A percentile compares a stretch with the other conserved stretches of the same genome.
These are phyloP conservation scores for Himalopsyche phryganea DNA, from an alignment of 1,140 invertebrate genomes.

Conservation along the genomic window DNA sequence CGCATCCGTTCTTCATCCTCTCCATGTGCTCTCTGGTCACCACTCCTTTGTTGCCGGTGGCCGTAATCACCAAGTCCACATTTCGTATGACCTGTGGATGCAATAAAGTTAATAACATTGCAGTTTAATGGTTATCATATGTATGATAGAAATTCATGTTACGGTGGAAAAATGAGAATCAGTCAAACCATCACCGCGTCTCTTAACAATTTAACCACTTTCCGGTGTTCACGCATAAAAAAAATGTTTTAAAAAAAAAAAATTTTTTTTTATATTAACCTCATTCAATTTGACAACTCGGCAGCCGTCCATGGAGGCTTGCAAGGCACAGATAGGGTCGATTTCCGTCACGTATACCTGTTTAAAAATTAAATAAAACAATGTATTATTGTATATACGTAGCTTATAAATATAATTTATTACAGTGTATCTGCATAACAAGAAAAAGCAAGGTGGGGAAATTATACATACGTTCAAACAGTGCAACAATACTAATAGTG, in stretches of 20 bases:
- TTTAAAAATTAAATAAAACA: constrained; percentile 36
- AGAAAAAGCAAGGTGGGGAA: background rate
- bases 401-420: background rate
- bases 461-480: too few species aligned
- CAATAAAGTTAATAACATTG: too few species aligned
- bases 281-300: constrained; percentile 92
- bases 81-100: constrained; percentile 64
- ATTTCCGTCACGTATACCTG: constrained; percentile 92
- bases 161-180: too few species aligned
- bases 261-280: too few species aligned
- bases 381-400: constrained; percentile 61
- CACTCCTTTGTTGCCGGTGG: constrained; percentile 96
- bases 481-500: too few species aligned
- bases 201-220: too few species aligned
- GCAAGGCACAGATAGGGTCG: constrained; percentile 96
- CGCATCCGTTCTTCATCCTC: constrained; percentile 94
- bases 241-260: too few species aligned
- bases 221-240: too few species aligned
- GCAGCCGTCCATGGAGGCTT: constrained; percentile 98
- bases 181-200: too few species aligned
- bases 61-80: constrained; percentile 93
- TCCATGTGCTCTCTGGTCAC: constrained; percentile 94
- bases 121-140: too few species aligned
- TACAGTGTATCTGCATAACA: background rate
- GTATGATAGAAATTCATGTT: too few species aligned